A percentile compares a stretch with the other conserved stretches of the same genome.
Conservation (phyloP, 2,113 vertebrate species). For the Caloenas nicobarica region DNA sequence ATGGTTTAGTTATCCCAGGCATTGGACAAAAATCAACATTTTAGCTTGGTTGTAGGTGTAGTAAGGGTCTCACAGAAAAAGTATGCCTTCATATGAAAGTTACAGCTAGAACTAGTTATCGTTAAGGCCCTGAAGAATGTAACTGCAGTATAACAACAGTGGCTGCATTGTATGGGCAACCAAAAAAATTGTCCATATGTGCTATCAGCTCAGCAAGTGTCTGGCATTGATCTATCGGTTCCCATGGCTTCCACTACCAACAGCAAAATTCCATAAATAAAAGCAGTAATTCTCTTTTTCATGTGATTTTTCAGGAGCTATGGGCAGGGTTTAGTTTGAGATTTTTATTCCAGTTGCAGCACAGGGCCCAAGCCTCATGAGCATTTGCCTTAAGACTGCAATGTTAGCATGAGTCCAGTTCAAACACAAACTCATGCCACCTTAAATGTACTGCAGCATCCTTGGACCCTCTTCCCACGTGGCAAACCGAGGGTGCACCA, state of each 20-base stretch:
- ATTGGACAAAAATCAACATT: not conserved
- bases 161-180: not conserved
- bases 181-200: not conserved
- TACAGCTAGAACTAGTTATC: not conserved
- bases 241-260: not conserved
- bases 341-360: accelerated
- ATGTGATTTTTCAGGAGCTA: not conserved
- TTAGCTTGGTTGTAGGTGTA: not conserved
- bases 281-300: not conserved
- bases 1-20: not conserved
- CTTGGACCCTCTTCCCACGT: not conserved
- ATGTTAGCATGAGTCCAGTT: not conserved
- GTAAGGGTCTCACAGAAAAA: not conserved
- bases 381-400: not conserved
- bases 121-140: not conserved
- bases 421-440: not conserved
- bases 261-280: not conserved
- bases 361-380: not conserved
- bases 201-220: not conserved
- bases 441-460: not conserved
- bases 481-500: not conserved
- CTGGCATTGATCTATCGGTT: not conserved
- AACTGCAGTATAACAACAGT: not conserved
- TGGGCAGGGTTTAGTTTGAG: not conserved
- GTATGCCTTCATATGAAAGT: not conserved